Base-by-base conservation (phyloP, 2,888 invertebrate species). In the Trichacis sp. region DNA sequence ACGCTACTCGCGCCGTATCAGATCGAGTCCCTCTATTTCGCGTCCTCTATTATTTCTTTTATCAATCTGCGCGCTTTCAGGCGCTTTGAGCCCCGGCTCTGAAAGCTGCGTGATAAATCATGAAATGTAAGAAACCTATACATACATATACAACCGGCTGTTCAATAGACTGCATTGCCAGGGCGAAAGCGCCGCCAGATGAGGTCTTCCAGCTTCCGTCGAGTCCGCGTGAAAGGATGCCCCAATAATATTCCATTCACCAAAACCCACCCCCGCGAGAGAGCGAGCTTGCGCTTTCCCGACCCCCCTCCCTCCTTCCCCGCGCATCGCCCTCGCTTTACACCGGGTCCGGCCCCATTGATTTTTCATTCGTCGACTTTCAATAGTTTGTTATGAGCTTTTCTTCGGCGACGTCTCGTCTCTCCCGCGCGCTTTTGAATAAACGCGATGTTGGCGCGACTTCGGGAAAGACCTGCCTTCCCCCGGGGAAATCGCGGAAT, bases 161-260 rank as follows among this genome's bases (percentile, higher is more conserved):
- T 82, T 83, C 82, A 82, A 83, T 83, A 83, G 81, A 77, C 79
- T 74, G 78, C 79, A 81, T 80, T 80, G 81, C 79, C 74, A 72
- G 73, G 74, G 76, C 80, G 79, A 81, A 77, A 81, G 75, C 81
- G 77, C 71, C 75, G 74, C 79, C 79, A 83, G 83, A 83, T 84
- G 82, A 84, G 84, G 83, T 84, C 84, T 83, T 81, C 82, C 74
- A 79, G 83, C 82, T 83, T 83, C 82, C 82, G 82, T 77, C 77
- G 82, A 82, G 81, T 83, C 82, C 83, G 82, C 81, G 82, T 83
- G 83, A 83, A 84, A 84, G 82, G 84, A 84, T 83, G 83, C 82
- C 83, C 83, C 84, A 84, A 84, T 84, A 84, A 84, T 84, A 84
- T 84, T 83, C 83, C 82, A 84, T 84, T 84, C 83, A 83, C 76